Evolutionary conservation across 2,888 invertebrate species (phyloP), one percentile per base, ranked within the genome.

Genomic region (Cantharis rufa): DNA sequence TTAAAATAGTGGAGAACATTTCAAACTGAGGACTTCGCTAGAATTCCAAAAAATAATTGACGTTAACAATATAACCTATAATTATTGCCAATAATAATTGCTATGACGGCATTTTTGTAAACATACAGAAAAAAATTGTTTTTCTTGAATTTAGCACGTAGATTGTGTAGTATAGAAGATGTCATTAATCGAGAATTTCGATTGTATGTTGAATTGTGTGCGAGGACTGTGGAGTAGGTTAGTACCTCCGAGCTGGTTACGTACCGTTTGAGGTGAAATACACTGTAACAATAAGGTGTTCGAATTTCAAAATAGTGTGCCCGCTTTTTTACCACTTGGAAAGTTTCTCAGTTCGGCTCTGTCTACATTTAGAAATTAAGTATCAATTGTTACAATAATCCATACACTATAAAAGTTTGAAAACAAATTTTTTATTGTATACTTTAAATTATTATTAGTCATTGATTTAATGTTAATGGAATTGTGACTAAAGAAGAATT

Each of bases 401-500:
- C 48, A 48, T n/a, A 13, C 5, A 48, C 48, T n/a, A 48, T 48
- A 48, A 48, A 48, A n/a, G 2, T 48, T 32, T 48, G 5, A 48
- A n/a, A 48, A 48, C 48, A 3, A 48, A 7, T 48, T 48, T 48
- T 63, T 21, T 66, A 21, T 66, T 13, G 64, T 66, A 21, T 21
- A 24, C 21, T 66, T 63, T 15, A 21, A 66, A 66, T 66, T 66
- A 21, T 24, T 21, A 24, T 21, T 66, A 66, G 64, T 66, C 24
- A 66, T 66, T 21, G 24, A 66, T 21, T 66, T 66, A 21, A 66
- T 66, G 64, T 66, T 66, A 66, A 66, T 66, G 24, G 64, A 66
- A 21, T 66, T 66, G 64, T 66, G 64, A 66, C 64, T 66, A 21
- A 21, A 66, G 64, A 66, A 66, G 64, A 66, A 66, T 66, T 66